Evolutionary conservation across 1,140 invertebrate species (phyloP).

Genomic region (Drosophila burlai): DNA sequence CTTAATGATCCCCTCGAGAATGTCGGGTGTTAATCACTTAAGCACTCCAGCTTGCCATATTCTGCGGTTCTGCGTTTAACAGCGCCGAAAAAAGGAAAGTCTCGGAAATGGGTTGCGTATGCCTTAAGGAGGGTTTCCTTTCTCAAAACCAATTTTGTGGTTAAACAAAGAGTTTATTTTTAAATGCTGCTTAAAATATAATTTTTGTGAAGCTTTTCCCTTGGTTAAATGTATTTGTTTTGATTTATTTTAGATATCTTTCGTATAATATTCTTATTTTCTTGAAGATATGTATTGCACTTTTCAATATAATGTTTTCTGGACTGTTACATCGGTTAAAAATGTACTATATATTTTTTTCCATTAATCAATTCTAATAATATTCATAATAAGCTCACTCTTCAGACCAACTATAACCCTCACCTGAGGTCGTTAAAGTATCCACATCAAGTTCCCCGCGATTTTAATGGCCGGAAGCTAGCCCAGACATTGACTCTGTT

Average conservation of each 20-base stretch:
- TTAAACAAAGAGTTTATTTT: background rate
- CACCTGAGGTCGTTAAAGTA: background rate
- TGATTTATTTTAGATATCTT: background rate
- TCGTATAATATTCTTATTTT: background rate
- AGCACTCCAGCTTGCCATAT: conserved; percentile 47
- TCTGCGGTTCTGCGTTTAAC: conserved; percentile 57
- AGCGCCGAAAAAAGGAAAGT: conserved; percentile 66
- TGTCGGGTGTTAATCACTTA: conserved; percentile 66
- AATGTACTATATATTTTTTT: background rate
- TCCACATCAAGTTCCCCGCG: background rate
- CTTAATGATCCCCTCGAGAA: conserved; percentile 69
- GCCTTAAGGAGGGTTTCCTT: background rate
- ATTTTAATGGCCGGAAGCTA: conserved; percentile 69
- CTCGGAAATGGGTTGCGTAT: conserved; percentile 32
- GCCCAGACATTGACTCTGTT: conserved; percentile 36
- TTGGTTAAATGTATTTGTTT: background rate
- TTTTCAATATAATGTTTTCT: background rate
- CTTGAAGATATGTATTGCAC: background rate
- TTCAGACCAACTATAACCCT: background rate
- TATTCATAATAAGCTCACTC: background rate
- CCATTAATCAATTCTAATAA: background rate
- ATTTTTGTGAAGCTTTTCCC: background rate
- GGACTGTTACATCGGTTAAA: background rate
- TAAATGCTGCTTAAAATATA: background rate
- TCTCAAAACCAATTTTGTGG: background rate